A percentile compares a stretch with the other conserved stretches of the same genome.
Conservation (phyloP, 2,888 invertebrate genomes). For the Gymnocheta viridis region DNA sequence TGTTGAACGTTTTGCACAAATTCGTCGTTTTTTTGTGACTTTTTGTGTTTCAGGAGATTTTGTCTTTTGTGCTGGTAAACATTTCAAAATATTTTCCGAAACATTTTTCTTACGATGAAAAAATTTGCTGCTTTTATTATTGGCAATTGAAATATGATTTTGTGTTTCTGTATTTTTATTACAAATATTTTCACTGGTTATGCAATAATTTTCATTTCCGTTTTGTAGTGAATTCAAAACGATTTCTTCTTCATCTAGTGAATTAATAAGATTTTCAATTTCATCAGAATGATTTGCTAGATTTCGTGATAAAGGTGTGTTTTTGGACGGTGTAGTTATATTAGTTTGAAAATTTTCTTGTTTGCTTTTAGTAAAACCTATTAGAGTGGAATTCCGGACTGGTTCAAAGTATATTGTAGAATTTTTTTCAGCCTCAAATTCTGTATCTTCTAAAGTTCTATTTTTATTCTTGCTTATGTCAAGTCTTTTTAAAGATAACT, state of each 20-base stretch:
- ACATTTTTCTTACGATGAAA: conserved; percentile 56
- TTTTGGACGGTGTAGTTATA: not conserved
- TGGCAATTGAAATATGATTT: not conserved
- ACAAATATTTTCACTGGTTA: not conserved
- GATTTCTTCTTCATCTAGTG: conserved; percentile 42
- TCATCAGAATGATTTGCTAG: conserved; percentile 60
- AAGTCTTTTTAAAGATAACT: conserved; percentile 30
- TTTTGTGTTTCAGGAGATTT: conserved; percentile 20
- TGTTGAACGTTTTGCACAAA: conserved; percentile 20
- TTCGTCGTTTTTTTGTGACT: not conserved
- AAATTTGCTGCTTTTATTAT: conserved; percentile 57
- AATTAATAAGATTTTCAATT: conserved; percentile 65
- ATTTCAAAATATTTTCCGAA: not conserved
- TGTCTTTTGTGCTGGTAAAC: not conserved
- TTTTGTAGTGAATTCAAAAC: not conserved
- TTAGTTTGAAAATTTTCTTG: not conserved
- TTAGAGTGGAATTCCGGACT: conserved; percentile 42
- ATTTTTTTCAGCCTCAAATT: conserved; percentile 24
- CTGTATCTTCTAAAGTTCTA: not conserved
- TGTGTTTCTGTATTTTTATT: not conserved
- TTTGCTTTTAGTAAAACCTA: not conserved
- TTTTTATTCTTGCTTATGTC: not conserved
- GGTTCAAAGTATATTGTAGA: conserved; percentile 45
- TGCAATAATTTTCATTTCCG: not conserved
- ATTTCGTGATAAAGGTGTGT: conserved; percentile 34